Evolutionary conservation across 2,113 vertebrate genomes (phyloP).

Genomic region (Mastomys natalensis): DNA sequence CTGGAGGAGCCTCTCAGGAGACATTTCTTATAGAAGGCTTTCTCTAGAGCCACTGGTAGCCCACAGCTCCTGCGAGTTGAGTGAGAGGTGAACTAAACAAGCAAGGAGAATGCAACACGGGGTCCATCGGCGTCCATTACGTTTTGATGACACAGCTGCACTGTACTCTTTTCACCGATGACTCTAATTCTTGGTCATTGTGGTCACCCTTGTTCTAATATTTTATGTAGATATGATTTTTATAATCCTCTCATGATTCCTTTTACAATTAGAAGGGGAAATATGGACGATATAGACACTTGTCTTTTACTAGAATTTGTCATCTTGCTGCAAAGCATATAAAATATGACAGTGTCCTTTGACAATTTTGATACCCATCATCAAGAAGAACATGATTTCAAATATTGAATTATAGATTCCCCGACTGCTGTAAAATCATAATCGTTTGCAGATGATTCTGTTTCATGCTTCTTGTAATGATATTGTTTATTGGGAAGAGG

Average conservation of each 20-base stretch:
- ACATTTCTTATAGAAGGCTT: not conserved
- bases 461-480: constrained; percentile 59
- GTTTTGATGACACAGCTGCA: not conserved
- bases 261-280: constrained; percentile 21
- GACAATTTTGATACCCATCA: constrained; percentile 52
- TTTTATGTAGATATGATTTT: not conserved
- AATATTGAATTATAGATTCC: constrained; percentile 68
- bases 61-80: not conserved
- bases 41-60: not conserved
- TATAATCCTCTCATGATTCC: not conserved
- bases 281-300: not conserved
- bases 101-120: not conserved
- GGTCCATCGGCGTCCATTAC: no score
- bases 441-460: constrained; percentile 68
- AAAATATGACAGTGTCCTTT: constrained; percentile 53
- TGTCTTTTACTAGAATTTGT: constrained; percentile 31
- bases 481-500: constrained; percentile 44
- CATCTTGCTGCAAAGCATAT: constrained; percentile 16
- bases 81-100: not conserved
- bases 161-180: not conserved
- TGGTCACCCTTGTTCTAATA: not conserved
- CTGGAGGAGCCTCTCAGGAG: no score
- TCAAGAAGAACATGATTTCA: constrained; percentile 56
- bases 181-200: not conserved
- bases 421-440: constrained; percentile 67